Evolutionary conservation across 2,888 invertebrate genomes (phyloP).

Genomic region (Mechanitis messenoides): DNA sequence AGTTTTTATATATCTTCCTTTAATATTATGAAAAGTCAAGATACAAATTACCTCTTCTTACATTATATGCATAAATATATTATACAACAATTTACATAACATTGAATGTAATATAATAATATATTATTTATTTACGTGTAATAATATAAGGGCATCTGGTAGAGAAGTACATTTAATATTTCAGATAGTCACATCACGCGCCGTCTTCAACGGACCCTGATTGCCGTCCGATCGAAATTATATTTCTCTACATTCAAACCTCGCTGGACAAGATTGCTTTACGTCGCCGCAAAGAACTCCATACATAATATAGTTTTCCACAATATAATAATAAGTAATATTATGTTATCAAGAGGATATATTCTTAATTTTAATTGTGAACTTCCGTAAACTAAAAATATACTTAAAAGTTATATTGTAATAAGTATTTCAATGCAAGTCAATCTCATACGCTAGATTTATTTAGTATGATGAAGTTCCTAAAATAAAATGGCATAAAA

Average conservation of each 20-base stretch:
- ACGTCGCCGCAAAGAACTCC: slow-evolving; percentile 36
- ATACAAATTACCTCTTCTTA: too few relatives aligned
- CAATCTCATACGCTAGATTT: too few relatives aligned
- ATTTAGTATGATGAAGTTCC: too few relatives aligned
- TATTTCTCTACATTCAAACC: slow-evolving; percentile 74
- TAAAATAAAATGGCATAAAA: too few relatives aligned
- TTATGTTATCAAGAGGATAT: slow-evolving; percentile 12
- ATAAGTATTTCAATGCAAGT: too few relatives aligned
- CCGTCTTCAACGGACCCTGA: slow-evolving; percentile 74
- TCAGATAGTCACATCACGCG: slow-evolving; percentile 72
- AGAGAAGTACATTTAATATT: slow-evolving; percentile 62
- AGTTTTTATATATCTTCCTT: too few relatives aligned
- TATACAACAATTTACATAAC: neutral
- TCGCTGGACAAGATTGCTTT: slow-evolving; percentile 65
- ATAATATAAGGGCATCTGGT: slow-evolving; percentile 18
- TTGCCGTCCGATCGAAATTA: slow-evolving; percentile 76
- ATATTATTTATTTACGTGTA: slow-evolving; percentile 20
- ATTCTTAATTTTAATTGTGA: slow-evolving; percentile 1
- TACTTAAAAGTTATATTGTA: too few relatives aligned
- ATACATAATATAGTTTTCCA: slow-evolving; percentile 27
- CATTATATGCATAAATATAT: too few relatives aligned
- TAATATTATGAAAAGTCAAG: too few relatives aligned
- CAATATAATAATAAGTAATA: slow-evolving; percentile 33
- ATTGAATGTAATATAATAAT: slow-evolving; percentile 13
- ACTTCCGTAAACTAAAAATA: neutral